These are phyloP conservation scores for Nibea albiflora DNA, from an alignment of 2,113 vertebrate genomes.

Conservation along the genomic window DNA sequence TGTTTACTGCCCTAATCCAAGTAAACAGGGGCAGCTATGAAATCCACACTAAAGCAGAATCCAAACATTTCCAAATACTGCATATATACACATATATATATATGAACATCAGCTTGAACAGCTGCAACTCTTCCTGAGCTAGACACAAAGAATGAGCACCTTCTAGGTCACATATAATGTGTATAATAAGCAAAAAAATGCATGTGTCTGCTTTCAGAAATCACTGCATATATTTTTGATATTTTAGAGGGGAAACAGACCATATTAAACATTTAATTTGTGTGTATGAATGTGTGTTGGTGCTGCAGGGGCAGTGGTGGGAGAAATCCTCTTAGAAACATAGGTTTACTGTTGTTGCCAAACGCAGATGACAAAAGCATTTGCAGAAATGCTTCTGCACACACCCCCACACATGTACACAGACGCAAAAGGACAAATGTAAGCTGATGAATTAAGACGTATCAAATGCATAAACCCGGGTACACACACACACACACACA, in stretches of 20 bases:
- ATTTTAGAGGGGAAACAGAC: neutral
- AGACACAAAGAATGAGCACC: no score
- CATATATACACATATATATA: neutral
- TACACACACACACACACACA: neutral
- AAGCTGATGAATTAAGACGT: neutral
- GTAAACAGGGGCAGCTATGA: neutral
- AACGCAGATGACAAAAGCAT: constrained; percentile 51
- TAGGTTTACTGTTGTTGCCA: constrained; percentile 54
- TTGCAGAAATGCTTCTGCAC: constrained; percentile 15
- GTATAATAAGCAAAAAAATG: neutral
- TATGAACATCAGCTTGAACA: neutral
- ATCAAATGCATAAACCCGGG: neutral
- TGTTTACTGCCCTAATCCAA: neutral
- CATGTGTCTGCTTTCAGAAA: constrained; percentile 11
- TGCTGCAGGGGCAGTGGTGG: constrained; percentile 10
- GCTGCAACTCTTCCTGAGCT: neutral
- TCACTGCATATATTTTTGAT: constrained; percentile 15
- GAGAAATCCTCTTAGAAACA: constrained; percentile 71
- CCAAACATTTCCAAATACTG: neutral
- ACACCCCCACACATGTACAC: neutral
- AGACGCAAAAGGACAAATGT: constrained; percentile 8
- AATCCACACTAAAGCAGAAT: constrained; percentile 15
- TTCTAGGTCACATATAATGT: neutral
- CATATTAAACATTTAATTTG: constrained; percentile 16
- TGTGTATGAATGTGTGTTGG: neutral